phyloP scores from a whole-genome alignment of 2,113 vertebrate species.

The Symphodus melops region DNA sequence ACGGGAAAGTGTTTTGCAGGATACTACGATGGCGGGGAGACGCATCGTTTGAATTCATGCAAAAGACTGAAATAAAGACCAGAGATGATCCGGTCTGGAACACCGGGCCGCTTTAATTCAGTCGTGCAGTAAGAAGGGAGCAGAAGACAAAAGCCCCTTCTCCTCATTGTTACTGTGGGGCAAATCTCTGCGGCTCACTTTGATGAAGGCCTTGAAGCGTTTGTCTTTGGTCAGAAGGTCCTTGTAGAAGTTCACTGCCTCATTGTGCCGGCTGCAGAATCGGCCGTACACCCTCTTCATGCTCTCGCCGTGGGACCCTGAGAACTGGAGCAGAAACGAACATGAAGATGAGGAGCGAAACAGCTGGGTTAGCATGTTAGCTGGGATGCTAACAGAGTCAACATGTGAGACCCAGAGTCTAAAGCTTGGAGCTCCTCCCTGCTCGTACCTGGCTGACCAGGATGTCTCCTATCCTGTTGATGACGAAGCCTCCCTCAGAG shows the following conservation, averaged over 20 bases:
- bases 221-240: constrained; percentile 93
- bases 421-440: neutral
- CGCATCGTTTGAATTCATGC: neutral
- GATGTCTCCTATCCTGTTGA: constrained; percentile 92
- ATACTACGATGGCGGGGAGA: no score
- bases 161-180: neutral
- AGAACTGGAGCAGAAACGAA: constrained; percentile 85
- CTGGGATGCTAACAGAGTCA: neutral
- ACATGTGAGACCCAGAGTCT: neutral
- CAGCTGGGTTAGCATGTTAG: neutral
- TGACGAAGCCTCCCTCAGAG: constrained; percentile 86
- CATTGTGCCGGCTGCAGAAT: constrained; percentile 96
- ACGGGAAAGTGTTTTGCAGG: constrained; percentile 9
- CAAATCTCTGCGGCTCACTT: constrained; percentile 79
- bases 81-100: neutral
- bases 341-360: constrained; percentile 7
- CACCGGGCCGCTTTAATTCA: neutral
- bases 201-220: constrained; percentile 94
- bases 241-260: constrained; percentile 95
- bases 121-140: neutral
- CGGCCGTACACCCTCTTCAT: constrained; percentile 93
- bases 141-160: neutral
- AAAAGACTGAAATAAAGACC: constrained; percentile 8
- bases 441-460: constrained; percentile 90
- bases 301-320: constrained; percentile 87